Evolutionary conservation across 1,140 invertebrate species (phyloP), one percentile per base, ranked within the genome.

Genomic region (Polypedilum pembai): DNA sequence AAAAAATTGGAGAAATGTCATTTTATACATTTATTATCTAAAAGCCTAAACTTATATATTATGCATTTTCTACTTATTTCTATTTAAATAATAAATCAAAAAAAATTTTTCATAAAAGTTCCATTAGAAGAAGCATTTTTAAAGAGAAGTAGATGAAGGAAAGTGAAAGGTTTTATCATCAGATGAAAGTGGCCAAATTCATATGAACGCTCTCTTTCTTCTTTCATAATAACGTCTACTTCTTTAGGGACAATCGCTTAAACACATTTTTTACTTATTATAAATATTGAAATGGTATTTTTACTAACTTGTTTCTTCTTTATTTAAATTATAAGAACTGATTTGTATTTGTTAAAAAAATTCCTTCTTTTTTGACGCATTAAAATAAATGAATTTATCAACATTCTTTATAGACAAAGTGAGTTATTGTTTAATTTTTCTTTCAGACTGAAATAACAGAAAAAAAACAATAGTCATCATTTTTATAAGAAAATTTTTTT

Each of bases 201-300:
- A n/a, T 56, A 56, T 12, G 45, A 12, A 5, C 24, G 24, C 24
- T 33, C 24, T 33, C 24, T 33, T 33, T 33, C 5, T 5, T 33
- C 24, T 33, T 33, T 5, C 24, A 33, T 33, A 5, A 33, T 33
- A 33, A 5, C 5, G 24, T 33, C 24, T 33, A 33, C 24, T 33
- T 33, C 24, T 33, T 33, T 33, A 56, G 8, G 45, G 45, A 56
- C 45, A 56, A 56, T 56, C 45, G 45, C 45, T 56, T 56, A 56
- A 12, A 56, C 8, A 56, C 45, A 1, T 56, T 56, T 56, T 56
- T 56, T 56, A 15, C 12, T 56, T 56, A 56, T 15, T 4, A 56
- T 56, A 15, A 56, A 20, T 69, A 20, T 21, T 69, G 20, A 69
- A 69, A 69, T 69, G 65, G 65, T 69, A 69, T 69, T 69, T 69